These are phyloP conservation scores for Phocides pigmalion DNA, from an alignment of 1,140 invertebrate species.

Conservation along the genomic window DNA sequence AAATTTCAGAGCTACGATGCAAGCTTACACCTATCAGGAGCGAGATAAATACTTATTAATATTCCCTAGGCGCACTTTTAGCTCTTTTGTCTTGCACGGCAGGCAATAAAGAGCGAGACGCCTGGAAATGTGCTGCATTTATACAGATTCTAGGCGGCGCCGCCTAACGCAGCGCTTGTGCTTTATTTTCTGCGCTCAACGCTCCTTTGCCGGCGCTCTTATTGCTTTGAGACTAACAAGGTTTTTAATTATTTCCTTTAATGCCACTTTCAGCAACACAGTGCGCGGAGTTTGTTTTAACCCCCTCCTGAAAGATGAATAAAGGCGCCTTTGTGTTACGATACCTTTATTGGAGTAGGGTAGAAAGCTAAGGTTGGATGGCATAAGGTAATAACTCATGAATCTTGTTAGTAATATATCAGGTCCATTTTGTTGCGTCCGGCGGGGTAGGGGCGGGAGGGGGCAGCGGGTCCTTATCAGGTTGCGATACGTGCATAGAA, in stretches of 20 bases:
- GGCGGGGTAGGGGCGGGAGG: conserved; percentile 22
- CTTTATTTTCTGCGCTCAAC: conserved; percentile 73
- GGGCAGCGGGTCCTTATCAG: conserved; percentile 7
- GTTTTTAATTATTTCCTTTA: conserved; percentile 83
- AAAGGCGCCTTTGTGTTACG: conserved; percentile 22
- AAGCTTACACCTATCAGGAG: conserved; percentile 29
- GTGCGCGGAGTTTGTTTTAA: conserved; percentile 45
- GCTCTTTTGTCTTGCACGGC: conserved; percentile 72
- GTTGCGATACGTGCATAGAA: conserved; percentile 9
- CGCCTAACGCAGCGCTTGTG: conserved; percentile 52
- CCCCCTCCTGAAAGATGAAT: conserved; percentile 25
- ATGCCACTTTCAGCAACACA: conserved; percentile 70
- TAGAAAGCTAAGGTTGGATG: conserved; percentile 10
- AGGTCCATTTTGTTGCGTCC: conserved; percentile 40
- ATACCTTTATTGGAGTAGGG: conserved; percentile 23
- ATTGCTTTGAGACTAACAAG: conserved; percentile 79
- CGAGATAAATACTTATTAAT: conserved; percentile 74
- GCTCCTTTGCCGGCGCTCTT: conserved; percentile 72
- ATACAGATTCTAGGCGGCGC: conserved; percentile 65
- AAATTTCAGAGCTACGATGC: conserved; percentile 40
- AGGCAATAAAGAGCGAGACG: conserved; percentile 77
- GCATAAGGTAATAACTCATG: conserved; percentile 40
- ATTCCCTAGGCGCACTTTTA: conserved; percentile 68
- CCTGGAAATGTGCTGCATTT: conserved; percentile 77
- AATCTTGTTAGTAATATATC: conserved; percentile 72